phyloP scores from a whole-genome alignment of 2,888 invertebrate species.

The Cerastis rubricosa region DNA sequence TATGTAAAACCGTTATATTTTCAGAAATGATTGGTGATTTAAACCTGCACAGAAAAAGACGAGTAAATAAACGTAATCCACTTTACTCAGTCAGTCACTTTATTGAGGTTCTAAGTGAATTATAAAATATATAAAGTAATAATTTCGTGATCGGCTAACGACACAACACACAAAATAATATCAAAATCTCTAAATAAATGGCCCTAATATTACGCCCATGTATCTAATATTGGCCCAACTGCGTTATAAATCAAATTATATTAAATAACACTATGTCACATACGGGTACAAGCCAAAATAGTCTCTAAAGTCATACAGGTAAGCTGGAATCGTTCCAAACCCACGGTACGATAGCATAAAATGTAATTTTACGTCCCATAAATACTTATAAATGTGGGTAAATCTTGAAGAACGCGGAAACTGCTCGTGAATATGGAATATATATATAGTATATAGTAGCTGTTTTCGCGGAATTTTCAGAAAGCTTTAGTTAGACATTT shows the following conservation, averaged over 20 bases:
- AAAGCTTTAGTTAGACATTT: not conserved
- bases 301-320: conserved; percentile 39
- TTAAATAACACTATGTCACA: conserved; percentile 20
- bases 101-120: too few species aligned
- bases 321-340: conserved; percentile 46
- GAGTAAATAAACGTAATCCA: too few species aligned
- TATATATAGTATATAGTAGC: too few species aligned
- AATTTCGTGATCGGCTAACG: not conserved
- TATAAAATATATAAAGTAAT: too few species aligned
- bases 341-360: conserved; percentile 38
- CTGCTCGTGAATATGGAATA: conserved; percentile 13
- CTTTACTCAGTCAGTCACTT: too few species aligned
- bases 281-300: conserved; percentile 21
- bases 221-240: conserved; percentile 8
- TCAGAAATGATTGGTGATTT: not conserved
- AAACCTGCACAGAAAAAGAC: not conserved
- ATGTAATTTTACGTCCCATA: conserved; percentile 50
- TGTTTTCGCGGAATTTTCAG: not conserved
- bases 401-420: conserved; percentile 30
- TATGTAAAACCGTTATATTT: too few species aligned
- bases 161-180: conserved; percentile 5
- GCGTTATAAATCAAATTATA: conserved; percentile 29
- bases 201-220: conserved; percentile 11
- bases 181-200: conserved; percentile 22
- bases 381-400: conserved; percentile 41